Evolutionary conservation across 2,888 invertebrate species (phyloP).

Genomic region (Neria commutata): DNA sequence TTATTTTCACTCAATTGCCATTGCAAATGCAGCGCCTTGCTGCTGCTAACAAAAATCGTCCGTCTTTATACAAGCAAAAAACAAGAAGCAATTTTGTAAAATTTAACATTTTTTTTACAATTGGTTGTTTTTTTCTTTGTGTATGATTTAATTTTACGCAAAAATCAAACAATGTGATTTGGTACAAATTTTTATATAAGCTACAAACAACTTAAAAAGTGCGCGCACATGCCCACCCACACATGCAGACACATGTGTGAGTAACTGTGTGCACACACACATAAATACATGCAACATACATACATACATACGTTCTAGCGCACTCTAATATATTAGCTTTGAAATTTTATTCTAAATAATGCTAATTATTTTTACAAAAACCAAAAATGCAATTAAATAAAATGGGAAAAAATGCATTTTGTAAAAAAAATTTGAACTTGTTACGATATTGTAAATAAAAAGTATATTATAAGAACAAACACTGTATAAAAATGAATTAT

Average conservation of each 20-base stretch:
- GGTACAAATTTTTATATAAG: slow-evolving; percentile 40
- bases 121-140: slow-evolving; percentile 28
- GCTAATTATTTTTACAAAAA: slow-evolving; percentile 45
- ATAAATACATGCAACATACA: no score
- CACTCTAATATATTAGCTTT: slow-evolving; percentile 4
- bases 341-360: slow-evolving; percentile 19
- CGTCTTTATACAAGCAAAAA: no score
- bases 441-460: slow-evolving; percentile 1
- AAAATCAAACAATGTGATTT: slow-evolving; percentile 42
- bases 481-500: not conserved
- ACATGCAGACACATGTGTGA: no score
- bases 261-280: no score
- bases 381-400: no score
- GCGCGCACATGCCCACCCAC: not conserved
- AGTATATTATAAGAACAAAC: no score
- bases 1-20: no score
- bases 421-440: not conserved
- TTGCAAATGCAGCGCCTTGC: no score
- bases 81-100: no score
- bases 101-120: no score
- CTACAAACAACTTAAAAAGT: slow-evolving; percentile 10
- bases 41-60: no score
- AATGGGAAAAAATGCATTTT: no score
- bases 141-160: slow-evolving; percentile 32
- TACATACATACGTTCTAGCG: not conserved